A percentile compares a stretch with the other conserved stretches of the same genome.
Conservation (phyloP, 1,140 invertebrate species). For the Drosophila pandora region DNA sequence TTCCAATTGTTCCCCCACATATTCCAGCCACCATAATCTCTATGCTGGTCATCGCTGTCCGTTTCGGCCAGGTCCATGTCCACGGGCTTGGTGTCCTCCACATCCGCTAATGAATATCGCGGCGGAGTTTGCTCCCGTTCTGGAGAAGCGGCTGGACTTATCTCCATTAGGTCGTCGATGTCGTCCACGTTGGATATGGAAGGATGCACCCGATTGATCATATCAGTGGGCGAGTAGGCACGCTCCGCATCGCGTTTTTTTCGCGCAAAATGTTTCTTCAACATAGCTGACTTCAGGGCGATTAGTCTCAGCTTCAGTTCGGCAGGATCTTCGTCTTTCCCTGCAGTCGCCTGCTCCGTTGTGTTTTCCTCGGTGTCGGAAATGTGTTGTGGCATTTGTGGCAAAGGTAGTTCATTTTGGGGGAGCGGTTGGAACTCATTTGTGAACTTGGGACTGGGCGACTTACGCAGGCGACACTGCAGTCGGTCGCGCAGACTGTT, state of each 20-base stretch:
- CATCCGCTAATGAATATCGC: constrained; percentile 16
- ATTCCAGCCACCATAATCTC: constrained; percentile 16
- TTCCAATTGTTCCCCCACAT: constrained; percentile 49
- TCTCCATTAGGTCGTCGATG: constrained; percentile 75
- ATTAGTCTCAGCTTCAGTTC: constrained; percentile 73
- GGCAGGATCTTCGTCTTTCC: constrained; percentile 32
- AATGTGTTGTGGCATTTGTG: not conserved
- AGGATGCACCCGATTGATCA: constrained; percentile 72
- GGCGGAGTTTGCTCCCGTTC: constrained; percentile 47
- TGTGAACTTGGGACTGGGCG: constrained; percentile 38
- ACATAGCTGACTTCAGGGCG: constrained; percentile 74
- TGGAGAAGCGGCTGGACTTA: constrained; percentile 76
- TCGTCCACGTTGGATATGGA: constrained; percentile 51
- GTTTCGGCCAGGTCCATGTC: constrained; percentile 80
- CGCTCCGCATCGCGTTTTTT: constrained; percentile 78
- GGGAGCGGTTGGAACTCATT: constrained; percentile 1
- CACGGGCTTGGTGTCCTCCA: constrained; percentile 64
- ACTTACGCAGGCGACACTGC: constrained; percentile 41
- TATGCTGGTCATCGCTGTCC: constrained; percentile 68
- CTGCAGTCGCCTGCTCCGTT: not conserved
- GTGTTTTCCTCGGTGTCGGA: constrained; percentile 24
- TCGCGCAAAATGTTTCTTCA: constrained; percentile 72
- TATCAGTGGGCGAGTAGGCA: constrained; percentile 81
- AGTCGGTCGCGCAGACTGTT: constrained; percentile 58
- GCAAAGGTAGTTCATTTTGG: constrained; percentile 11